phyloP scores from a whole-genome alignment of 2,797 vertebrate species.

The Lophius americanus region DNA sequence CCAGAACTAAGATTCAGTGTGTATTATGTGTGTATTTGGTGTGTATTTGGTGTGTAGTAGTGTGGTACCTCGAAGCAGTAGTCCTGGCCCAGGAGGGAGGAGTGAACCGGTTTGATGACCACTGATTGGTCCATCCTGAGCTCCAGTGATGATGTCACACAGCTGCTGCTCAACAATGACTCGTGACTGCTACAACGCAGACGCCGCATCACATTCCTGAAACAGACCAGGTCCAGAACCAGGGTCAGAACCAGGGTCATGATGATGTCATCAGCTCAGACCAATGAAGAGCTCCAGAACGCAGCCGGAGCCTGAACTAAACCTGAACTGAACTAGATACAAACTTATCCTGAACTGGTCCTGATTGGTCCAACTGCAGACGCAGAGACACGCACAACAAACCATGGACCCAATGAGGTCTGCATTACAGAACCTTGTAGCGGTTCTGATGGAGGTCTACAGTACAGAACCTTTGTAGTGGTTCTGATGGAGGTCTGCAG shows the following conservation, averaged over 20 bases:
- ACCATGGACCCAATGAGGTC: too few species aligned
- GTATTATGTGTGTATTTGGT: neutral
- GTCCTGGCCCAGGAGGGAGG: constrained; percentile 97
- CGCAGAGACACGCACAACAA: too few species aligned
- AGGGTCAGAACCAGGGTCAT: neutral
- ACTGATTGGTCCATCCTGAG: constrained; percentile 99
- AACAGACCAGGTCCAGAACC: constrained; percentile 1
- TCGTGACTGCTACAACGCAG: constrained; percentile 94
- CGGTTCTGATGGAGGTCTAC: too few species aligned
- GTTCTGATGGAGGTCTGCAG: too few species aligned
- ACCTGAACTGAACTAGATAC: neutral
- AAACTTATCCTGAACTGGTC: too few species aligned
- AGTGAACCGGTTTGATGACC: constrained; percentile 96
- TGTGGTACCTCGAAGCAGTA: constrained; percentile 84
- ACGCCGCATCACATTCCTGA: constrained; percentile 96
- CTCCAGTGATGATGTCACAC: constrained; percentile 93
- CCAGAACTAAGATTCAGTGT: too few species aligned
- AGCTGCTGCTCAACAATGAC: constrained; percentile 92
- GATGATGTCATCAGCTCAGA: neutral
- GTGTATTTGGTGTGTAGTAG: neutral
- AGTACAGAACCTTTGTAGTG: too few species aligned
- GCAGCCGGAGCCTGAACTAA: neutral
- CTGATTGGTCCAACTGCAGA: too few species aligned
- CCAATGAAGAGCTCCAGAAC: too few species aligned
- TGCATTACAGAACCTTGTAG: too few species aligned